Base-by-base conservation (phyloP, 2,888 invertebrate species). In the Chloroclystis v-ata region DNA sequence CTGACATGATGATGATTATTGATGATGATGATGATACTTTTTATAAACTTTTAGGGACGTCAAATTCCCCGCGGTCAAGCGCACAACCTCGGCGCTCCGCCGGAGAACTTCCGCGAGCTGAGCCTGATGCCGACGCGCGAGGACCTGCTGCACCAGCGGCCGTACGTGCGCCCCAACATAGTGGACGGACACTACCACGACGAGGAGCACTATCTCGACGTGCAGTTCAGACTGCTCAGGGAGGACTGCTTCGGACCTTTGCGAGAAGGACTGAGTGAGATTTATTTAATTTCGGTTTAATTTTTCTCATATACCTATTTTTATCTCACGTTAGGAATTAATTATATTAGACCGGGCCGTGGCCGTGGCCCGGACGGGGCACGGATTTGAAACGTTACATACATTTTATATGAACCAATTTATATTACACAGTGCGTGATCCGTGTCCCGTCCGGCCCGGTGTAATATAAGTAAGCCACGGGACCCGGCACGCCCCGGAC, bases 201-300 rank as follows among this genome's bases (percentile, higher is more conserved):
- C 59, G 83, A 91, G 1, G 89, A 92, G 12, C 92, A 95, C 63
- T 97, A 96, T 69, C 81, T 97, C 24, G 93, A 94, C 61, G 90
- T 92, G 1, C 95, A 95, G 61, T 94, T 94, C 66, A 82, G 93
- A 7, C 80, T 95, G 14, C 75, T 96, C 40, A 86, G 94, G 9
- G 95, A 96, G 76, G 96, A 96, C 77, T 95, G 95, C 70, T 89
- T 94, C 35, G 85, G 89, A 5, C 94, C 95, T 0, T 71, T 96
- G 20, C 85, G 94, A 10, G 87, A 91, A 43, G 94, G 93, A 12
- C 81, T 94, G 47, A 41, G 85, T 84, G 60, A 70, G 78, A 69
- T 3, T 9, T 8, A 26, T 26, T 26, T 3, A 26, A n/a, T n/a
- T n/a, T n/a, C 9, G 9, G 26, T 26, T 6, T 6, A 20, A 20